Conservation (phyloP, 2,113 vertebrate species). For the Neomonachus schauinslandi region DNA sequence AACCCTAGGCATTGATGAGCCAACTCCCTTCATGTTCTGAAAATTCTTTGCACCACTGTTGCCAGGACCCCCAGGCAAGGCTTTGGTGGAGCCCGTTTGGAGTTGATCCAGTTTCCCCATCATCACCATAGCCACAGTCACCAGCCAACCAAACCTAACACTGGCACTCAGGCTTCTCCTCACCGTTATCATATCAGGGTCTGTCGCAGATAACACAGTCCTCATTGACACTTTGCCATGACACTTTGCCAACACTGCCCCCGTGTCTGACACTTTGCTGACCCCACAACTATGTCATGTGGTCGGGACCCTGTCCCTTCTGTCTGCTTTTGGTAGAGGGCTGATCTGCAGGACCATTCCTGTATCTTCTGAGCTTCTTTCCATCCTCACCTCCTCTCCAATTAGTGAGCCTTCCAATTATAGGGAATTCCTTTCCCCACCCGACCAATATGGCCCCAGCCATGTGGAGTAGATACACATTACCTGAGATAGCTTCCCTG, state of each 20-base stretch:
- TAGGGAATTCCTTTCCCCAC: neutral
- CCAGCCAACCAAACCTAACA: neutral
- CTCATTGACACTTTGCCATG: too few species aligned
- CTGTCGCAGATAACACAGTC: neutral
- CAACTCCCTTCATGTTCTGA: neutral
- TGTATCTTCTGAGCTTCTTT: neutral
- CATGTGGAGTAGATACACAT: fast-evolving
- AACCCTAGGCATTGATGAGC: too few species aligned
- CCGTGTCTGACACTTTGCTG: fast-evolving
- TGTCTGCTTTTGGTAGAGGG: neutral
- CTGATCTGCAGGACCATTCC: neutral
- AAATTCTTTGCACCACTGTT: neutral
- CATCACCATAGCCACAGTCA: neutral
- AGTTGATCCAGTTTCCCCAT: neutral
- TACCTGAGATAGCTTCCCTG: neutral
- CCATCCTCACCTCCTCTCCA: neutral
- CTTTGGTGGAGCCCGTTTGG: fast-evolving
- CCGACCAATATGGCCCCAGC: neutral
- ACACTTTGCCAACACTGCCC: fast-evolving
- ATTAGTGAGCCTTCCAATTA: fast-evolving
- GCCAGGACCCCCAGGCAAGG: neutral
- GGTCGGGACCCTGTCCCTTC: neutral
- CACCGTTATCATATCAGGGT: neutral
- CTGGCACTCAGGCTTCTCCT: neutral
- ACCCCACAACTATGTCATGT: fast-evolving